Evolutionary conservation across 2,888 invertebrate species (phyloP).

Genomic region (Melanostoma scalare): DNA sequence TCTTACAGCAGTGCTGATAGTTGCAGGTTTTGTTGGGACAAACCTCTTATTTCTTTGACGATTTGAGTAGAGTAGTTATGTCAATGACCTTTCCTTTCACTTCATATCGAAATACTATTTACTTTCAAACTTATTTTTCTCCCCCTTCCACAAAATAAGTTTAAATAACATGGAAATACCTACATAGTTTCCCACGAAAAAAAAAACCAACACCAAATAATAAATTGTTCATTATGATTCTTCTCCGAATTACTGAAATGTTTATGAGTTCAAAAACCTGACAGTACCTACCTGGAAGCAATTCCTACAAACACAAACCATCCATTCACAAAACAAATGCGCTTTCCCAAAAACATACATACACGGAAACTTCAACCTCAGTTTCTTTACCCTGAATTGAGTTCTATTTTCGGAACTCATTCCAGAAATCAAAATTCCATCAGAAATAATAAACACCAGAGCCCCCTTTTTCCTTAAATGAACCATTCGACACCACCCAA

Average conservation of each 20-base stretch:
- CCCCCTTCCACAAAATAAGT: no score
- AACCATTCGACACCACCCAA: constrained; percentile 38
- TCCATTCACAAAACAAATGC: neutral
- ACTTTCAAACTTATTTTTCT: no score
- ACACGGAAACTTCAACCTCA: constrained; percentile 62
- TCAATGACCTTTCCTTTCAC: no score
- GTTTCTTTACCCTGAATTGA: constrained; percentile 45
- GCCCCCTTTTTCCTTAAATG: neutral
- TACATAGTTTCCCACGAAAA: neutral
- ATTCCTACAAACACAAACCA: constrained; percentile 21
- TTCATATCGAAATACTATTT: no score
- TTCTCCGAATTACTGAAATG: constrained; percentile 20
- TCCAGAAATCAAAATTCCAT: constrained; percentile 47
- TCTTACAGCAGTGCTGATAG: no score
- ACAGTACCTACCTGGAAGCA: constrained; percentile 23
- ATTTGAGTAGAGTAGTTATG: no score
- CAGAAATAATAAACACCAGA: constrained; percentile 22
- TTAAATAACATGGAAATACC: neutral
- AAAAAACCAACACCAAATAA: neutral
- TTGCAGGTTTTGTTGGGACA: no score
- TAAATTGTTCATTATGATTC: neutral
- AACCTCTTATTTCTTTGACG: no score
- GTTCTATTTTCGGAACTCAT: constrained; percentile 54
- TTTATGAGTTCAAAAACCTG: constrained; percentile 36
- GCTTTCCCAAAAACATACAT: constrained; percentile 12